Conservation (phyloP, 2,888 invertebrate genomes). For the Andrena haemorrhoa region DNA sequence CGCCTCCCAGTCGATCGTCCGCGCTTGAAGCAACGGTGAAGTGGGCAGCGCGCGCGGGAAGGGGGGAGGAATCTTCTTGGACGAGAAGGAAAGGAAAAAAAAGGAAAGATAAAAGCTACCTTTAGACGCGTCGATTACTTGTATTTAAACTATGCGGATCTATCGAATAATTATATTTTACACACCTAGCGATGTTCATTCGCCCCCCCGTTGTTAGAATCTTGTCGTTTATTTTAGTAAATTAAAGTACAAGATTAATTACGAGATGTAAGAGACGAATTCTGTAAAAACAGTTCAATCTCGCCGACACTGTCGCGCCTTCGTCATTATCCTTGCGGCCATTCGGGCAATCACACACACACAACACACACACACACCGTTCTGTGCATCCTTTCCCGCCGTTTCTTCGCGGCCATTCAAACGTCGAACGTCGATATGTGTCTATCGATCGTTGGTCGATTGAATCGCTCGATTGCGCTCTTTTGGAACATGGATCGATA, state of each 20-base stretch:
- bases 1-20: constrained; percentile 27
- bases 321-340: constrained; percentile 55
- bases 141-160: constrained; percentile 55
- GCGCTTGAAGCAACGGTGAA: constrained; percentile 15
- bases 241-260: constrained; percentile 61
- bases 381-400: constrained; percentile 44
- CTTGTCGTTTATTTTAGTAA: constrained; percentile 63
- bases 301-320: constrained; percentile 51
- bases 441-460: constrained; percentile 11
- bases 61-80: constrained; percentile 1
- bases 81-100: constrained; percentile 17
- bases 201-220: constrained; percentile 52
- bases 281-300: constrained; percentile 45
- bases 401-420: constrained; percentile 31
- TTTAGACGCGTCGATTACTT: constrained; percentile 50
- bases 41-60: constrained; percentile 4
- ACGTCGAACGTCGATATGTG: background rate
- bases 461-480: constrained; percentile 1
- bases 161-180: constrained; percentile 60
- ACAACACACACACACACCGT: background rate
- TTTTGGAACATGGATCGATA: constrained; percentile 18
- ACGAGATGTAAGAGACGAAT: constrained; percentile 42
- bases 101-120: constrained; percentile 12
- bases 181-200: constrained; percentile 51
- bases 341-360: constrained; percentile 15